These are phyloP conservation scores for Percopsis omiscomaycus DNA, from an alignment of 2,797 vertebrate species.

Conservation along the genomic window DNA sequence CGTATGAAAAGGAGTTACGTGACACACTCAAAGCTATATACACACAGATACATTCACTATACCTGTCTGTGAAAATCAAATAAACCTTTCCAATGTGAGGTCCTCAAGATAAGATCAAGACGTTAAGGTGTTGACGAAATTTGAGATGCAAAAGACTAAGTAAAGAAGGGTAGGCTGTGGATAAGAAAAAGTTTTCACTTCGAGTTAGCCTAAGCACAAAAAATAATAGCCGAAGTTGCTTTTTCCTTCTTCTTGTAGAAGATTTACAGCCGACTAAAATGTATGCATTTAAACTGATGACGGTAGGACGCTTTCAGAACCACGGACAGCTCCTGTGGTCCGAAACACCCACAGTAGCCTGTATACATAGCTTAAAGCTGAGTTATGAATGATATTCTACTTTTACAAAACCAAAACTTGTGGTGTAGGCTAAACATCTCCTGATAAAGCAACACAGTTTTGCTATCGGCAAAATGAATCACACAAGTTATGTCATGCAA, in stretches of 20 bases:
- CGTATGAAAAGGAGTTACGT: not conserved
- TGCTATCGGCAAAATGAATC: not conserved
- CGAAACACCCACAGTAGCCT: slow-evolving; percentile 16
- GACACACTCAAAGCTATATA: not conserved
- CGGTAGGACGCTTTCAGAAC: slow-evolving; percentile 56
- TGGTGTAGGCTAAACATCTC: not conserved
- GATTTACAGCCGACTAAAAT: no score
- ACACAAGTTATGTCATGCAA: slow-evolving; percentile 15
- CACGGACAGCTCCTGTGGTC: slow-evolving; percentile 67
- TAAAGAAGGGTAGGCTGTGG: no score
- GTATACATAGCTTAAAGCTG: slow-evolving; percentile 19
- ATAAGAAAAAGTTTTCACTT: no score
- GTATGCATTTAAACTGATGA: not conserved
- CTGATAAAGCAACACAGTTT: slow-evolving; percentile 35
- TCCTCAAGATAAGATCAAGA: not conserved
- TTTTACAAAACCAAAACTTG: slow-evolving; percentile 29
- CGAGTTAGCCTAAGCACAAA: no score
- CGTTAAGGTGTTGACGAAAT: no score
- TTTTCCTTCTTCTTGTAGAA: no score
- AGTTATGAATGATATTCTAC: not conserved
- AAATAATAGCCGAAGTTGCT: no score
- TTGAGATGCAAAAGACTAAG: no score
- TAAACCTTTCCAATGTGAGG: not conserved
- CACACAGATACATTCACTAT: not conserved
- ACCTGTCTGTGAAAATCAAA: not conserved